Base-by-base conservation (phyloP, 2,113 vertebrate species). In the Cinclus mexicanus region DNA sequence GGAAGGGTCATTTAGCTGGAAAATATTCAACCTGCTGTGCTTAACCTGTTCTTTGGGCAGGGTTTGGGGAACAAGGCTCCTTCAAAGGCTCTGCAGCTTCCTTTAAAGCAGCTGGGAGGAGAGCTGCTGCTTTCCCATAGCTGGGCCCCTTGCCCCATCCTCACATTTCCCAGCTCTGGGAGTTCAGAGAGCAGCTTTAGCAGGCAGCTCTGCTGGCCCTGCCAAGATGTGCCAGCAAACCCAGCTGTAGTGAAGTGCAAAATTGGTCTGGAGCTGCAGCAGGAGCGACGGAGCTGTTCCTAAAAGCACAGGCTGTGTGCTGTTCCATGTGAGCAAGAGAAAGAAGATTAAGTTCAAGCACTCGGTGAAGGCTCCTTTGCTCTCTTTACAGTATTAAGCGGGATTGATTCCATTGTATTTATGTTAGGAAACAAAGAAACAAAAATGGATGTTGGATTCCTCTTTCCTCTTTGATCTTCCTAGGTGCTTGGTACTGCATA, bases 391-490 rank as follows among this genome's bases (percentile, higher is more conserved):
- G 52, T 59, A 44, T 92, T 93, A 90, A 83, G 90, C 64, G 64
- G 86, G 76, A 83, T 88, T 88, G 87, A 93, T 93, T 89, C 76
- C 22, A 3, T 72, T 37, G 41, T 83, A 31, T 87, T 93, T 82
- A 20, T 77, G 71, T 80, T 80, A 52, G 71, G 52, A 91, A 82
- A 81, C 0, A 22, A 94, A 92, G 82, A 70, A 87, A 69, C 82
- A 80, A 41, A 94, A 95, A 70, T 24, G 71, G 35, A 35, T 88
- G 44, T 88, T 86, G 59, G 82, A 86, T 88, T 90, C 71, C n/a
- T 89, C 64, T 90, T 77, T 65, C 68, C 19, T 35, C 82, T 91
- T 94, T 95, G 77, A 91, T 94, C 91, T 94, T 94, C 89, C 61
- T 84, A 42, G 91, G 77, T 78, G 72, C 72, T 92, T 2, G 6